These are phyloP conservation scores for Zaprionus vittiger DNA, from an alignment of 1,140 invertebrate species.

Conservation along the genomic window DNA sequence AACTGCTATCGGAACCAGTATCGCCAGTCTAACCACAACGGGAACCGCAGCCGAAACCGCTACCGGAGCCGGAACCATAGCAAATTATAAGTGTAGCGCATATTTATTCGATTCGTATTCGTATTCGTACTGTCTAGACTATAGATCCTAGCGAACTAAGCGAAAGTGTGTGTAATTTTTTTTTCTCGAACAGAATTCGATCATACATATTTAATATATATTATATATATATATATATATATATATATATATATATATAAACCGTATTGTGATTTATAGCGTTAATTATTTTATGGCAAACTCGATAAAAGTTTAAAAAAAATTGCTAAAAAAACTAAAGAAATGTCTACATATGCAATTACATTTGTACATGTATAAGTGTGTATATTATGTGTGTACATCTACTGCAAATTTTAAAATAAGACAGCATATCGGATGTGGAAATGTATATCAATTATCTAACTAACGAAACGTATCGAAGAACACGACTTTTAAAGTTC, in stretches of 20 bases:
- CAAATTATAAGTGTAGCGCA: conserved; percentile 27
- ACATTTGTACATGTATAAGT: conserved; percentile 10
- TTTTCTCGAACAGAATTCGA: conserved; percentile 52
- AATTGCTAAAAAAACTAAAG: conserved; percentile 12
- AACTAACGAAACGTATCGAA: conserved; percentile 69
- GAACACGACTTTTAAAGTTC: conserved; percentile 68
- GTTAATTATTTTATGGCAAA: conserved; percentile 82
- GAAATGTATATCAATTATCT: conserved; percentile 66
- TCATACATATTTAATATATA: conserved; percentile 29
- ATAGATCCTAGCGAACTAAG: conserved; percentile 39
- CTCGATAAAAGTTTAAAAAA: conserved; percentile 16
- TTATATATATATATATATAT: conserved; percentile 26
- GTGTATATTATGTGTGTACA: conserved; percentile 41
- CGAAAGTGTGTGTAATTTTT: conserved; percentile 32
- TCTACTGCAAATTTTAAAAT: conserved; percentile 72
- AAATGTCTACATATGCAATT: conserved; percentile 27
- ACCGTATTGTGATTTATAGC: conserved; percentile 84
- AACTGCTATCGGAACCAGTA: conserved; percentile 1
- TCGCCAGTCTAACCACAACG: not conserved
- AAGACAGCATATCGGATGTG: conserved; percentile 12
- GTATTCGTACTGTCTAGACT: conserved; percentile 44
- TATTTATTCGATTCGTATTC: conserved; percentile 50
- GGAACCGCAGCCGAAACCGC: not conserved
- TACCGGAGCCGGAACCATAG: conserved; percentile 1
- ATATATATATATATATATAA: conserved; percentile 47